Base-by-base conservation (phyloP, 2,113 vertebrate species). In the Lycaon pictus region DNA sequence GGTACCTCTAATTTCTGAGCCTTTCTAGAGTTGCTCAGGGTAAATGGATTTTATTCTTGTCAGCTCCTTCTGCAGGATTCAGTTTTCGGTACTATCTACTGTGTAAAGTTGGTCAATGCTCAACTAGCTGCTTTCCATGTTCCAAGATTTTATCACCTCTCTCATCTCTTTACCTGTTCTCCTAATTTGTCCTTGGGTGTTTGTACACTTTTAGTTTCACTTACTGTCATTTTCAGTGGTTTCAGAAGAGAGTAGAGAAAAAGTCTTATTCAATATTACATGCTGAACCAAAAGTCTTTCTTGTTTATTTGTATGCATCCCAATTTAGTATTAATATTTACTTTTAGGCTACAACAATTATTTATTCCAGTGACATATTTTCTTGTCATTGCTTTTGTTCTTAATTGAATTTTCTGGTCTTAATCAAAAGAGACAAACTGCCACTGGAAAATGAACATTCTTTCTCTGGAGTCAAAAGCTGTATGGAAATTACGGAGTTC, bases 401-500 rank as follows among this genome's bases (percentile, higher is more conserved):
- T 81, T 63, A 96, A 96, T 7, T 16, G 76, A 51, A 72, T 71
- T 81, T 11, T 0, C 71, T 80, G 27, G 27, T 90, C 85, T 80
- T 23, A 69, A 19, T 88, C 65, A 82, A 84, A 96, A 86, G 8
- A 90, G 27, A 37, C 67, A 94, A 95, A 81, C 23, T 79, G n/a
- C 51, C 55, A 55, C 13, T 55, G 15, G 48, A 92, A 92, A 86
- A 48, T 65, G 79, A 88, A 74, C 9, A 37, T 80, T 56, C 62
- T 67, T 92, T 92, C 56, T 60, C 43, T 43, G 51, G 25, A 56
- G 37, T 71, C 0, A 65, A 93, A 69, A 43, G 12, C 37, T 17
- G 53, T n/a, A 15, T 32, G 65, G 60, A 76, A 94, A 69, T 62
- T 3, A 5, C 1, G 25, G 86, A 32, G 32, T 20, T 90, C 48